A percentile compares a stretch with the other conserved stretches of the same genome.
Evolutionary conservation across 2,797 vertebrate species (phyloP).

Genomic region (Intellagama lesueurii): DNA sequence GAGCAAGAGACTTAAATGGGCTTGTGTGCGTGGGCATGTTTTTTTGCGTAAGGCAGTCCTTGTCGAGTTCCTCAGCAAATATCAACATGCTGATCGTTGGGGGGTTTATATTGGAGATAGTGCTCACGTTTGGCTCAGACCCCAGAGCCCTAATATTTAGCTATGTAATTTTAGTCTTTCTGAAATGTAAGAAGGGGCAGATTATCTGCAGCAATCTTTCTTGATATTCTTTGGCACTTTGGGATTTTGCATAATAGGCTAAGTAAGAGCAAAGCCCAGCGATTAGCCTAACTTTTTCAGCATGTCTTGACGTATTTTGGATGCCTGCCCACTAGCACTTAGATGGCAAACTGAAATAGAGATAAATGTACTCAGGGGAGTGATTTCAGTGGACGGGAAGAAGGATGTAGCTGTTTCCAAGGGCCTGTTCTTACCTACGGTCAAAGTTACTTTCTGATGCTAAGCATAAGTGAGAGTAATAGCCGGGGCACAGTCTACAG

Average conservation of each 20-base stretch:
- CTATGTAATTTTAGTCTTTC: conserved; percentile 63
- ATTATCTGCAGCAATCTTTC: conserved; percentile 59
- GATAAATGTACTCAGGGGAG: conserved; percentile 8
- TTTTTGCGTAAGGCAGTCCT: neutral
- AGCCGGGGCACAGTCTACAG: neutral
- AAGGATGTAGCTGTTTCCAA: neutral
- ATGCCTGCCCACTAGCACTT: conserved; percentile 41
- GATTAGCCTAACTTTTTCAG: conserved; percentile 75
- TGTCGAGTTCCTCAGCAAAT: neutral
- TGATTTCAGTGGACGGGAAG: neutral
- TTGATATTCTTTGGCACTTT: conserved; percentile 60
- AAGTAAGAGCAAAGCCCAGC: conserved; percentile 63
- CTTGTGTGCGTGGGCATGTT: neutral
- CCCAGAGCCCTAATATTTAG: conserved; percentile 20
- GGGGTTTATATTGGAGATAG: neutral
- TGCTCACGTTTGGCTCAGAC: conserved; percentile 43
- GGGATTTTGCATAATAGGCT: conserved; percentile 69
- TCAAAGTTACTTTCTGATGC: neutral
- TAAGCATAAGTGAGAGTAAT: neutral
- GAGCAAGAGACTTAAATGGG: neutral
- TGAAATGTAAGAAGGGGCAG: conserved; percentile 47
- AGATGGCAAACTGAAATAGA: conserved; percentile 54
- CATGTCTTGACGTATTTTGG: conserved; percentile 68
- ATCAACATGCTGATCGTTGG: neutral
- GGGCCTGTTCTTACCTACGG: neutral